Percentiles rank a stretch among this genome's conserved stretches.
Evolutionary conservation across 2,113 vertebrate genomes (phyloP).

Genomic region (Sceloporus tristichus): DNA sequence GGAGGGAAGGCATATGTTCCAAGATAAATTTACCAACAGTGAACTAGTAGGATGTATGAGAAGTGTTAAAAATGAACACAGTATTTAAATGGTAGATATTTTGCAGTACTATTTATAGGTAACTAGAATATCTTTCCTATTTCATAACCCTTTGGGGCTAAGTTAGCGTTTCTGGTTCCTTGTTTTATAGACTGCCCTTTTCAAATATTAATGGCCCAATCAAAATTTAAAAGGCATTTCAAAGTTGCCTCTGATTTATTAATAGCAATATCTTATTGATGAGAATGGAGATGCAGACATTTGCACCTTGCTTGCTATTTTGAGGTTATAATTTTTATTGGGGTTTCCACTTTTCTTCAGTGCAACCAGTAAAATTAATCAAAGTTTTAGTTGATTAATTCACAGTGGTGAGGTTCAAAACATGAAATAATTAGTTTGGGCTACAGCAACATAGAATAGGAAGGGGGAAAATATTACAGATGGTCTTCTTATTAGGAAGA

Average conservation of each 20-base stretch:
- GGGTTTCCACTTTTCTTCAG: background rate
- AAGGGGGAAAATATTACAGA: too few relatives aligned
- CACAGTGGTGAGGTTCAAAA: background rate
- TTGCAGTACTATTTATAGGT: constrained; percentile 11
- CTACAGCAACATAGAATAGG: background rate
- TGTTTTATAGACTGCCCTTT: constrained; percentile 52
- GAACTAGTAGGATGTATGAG: background rate
- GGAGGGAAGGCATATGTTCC: background rate
- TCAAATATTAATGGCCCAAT: constrained; percentile 60
- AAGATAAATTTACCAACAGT: background rate
- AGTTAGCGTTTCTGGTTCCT: constrained; percentile 43
- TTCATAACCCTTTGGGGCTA: constrained; percentile 8
- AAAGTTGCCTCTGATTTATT: constrained; percentile 43
- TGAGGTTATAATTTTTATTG: constrained; percentile 16
- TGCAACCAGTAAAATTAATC: constrained; percentile 10
- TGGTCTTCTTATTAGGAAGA: background rate
- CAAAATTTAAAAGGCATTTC: constrained; percentile 60
- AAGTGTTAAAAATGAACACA: background rate
- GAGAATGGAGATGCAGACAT: constrained; percentile 57
- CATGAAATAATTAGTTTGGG: background rate
- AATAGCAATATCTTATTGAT: constrained; percentile 44
- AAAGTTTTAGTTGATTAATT: constrained; percentile 21
- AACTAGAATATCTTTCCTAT: constrained; percentile 19
- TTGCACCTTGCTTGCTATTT: constrained; percentile 39
- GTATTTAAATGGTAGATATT: background rate